phyloP scores from a whole-genome alignment of 2,113 vertebrate species.

The Jacana jacana region DNA sequence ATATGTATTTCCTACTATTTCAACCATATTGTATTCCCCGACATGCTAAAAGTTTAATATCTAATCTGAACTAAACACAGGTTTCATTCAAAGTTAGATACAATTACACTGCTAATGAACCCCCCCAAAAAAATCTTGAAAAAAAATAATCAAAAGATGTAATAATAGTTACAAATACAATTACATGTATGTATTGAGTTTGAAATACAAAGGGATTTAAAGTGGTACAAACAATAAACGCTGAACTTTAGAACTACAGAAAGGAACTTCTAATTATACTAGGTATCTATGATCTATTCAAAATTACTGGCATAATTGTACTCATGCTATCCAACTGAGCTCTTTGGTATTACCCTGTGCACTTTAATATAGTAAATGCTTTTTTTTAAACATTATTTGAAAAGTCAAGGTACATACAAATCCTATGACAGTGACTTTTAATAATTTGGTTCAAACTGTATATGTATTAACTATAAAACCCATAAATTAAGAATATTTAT shows the following conservation, averaged over 20 bases:
- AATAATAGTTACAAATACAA: not conserved
- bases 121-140: not conserved
- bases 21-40: not conserved
- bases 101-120: not conserved
- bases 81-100: not conserved
- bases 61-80: not conserved
- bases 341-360: not conserved
- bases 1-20: not conserved
- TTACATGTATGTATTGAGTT: not conserved
- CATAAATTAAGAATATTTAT: too few relatives aligned
- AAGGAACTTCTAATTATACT: not conserved
- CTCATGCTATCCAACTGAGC: not conserved
- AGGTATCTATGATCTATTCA: not conserved
- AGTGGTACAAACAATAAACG: not conserved
- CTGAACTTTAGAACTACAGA: not conserved
- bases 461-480: not conserved
- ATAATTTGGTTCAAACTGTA: not conserved
- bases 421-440: not conserved
- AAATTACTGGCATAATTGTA: not conserved
- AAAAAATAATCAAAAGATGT: not conserved
- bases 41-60: not conserved
- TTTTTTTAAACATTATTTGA: too few relatives aligned
- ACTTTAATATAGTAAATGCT: not conserved
- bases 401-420: not conserved
- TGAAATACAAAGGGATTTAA: not conserved